Conservation (phyloP, 2,797 vertebrate genomes). For the Poecilia gillii region DNA sequence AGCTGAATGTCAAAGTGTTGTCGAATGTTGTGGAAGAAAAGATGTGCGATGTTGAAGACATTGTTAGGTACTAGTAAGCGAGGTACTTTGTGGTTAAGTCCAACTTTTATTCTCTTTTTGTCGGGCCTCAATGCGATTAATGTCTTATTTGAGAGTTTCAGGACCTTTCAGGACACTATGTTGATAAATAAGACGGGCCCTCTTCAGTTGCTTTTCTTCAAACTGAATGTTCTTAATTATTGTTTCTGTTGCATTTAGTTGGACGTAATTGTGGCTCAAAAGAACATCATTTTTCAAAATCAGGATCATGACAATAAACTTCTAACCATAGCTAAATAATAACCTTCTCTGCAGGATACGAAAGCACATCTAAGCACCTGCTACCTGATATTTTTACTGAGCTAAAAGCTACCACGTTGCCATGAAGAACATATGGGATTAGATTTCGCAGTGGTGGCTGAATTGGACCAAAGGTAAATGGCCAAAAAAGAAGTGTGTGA, state of each 20-base stretch:
- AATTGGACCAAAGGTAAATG: constrained; percentile 53
- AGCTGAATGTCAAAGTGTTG: constrained; percentile 45
- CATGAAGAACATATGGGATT: constrained; percentile 29
- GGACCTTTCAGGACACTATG: background rate
- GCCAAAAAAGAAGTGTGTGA: constrained; percentile 35
- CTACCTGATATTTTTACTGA: constrained; percentile 38
- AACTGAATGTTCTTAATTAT: too few relatives aligned
- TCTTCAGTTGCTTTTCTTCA: constrained; percentile 44
- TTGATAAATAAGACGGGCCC: background rate
- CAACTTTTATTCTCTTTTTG: background rate
- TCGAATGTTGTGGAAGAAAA: constrained; percentile 32
- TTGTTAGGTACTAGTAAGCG: constrained; percentile 38
- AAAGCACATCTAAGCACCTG: constrained; percentile 51
- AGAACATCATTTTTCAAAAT: background rate
- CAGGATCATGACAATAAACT: constrained; percentile 14
- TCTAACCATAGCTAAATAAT: constrained; percentile 45
- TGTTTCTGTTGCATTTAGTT: background rate
- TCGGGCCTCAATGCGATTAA: constrained; percentile 48
- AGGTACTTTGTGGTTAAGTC: constrained; percentile 25
- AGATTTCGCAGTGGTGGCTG: constrained; percentile 27
- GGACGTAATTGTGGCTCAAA: background rate
- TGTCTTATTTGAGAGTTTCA: constrained; percentile 61
- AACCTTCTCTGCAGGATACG: constrained; percentile 28
- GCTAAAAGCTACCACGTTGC: constrained; percentile 32
- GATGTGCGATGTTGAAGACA: constrained; percentile 12